A percentile compares a stretch with the other conserved stretches of the same genome.
Evolutionary conservation across 2,113 vertebrate genomes (phyloP).

Genomic region (Andinoacara biseriatus): DNA sequence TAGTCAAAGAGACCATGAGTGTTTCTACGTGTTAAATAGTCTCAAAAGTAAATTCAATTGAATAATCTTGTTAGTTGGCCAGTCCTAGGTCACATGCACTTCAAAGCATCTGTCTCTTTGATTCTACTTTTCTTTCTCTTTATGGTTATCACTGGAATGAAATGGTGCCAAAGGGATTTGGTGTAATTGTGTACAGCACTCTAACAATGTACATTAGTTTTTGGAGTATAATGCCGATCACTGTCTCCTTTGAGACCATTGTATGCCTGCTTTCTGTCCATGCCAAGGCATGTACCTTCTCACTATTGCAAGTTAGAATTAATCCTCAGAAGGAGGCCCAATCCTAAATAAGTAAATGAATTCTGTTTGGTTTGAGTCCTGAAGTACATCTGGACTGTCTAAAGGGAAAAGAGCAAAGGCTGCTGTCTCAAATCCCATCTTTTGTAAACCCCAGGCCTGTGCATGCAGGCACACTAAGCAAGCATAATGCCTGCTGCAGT

Average conservation of each 20-base stretch:
- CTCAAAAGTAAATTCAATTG: constrained; percentile 76
- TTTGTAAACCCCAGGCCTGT: constrained; percentile 20
- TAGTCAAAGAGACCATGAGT: constrained; percentile 42
- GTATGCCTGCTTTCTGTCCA: constrained; percentile 33
- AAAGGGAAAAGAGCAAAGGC: constrained; percentile 29
- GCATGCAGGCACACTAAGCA: not conserved
- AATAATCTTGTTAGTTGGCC: constrained; percentile 79
- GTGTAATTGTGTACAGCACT: constrained; percentile 32
- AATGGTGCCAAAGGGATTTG: constrained; percentile 45
- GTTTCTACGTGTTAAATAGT: constrained; percentile 53
- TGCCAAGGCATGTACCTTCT: constrained; percentile 48
- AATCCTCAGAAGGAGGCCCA: constrained; percentile 40
- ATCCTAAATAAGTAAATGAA: constrained; percentile 36
- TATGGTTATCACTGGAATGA: constrained; percentile 34
- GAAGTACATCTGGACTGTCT: constrained; percentile 45
- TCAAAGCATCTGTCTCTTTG: constrained; percentile 43
- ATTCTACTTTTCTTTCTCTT: constrained; percentile 28
- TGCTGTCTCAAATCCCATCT: constrained; percentile 30
- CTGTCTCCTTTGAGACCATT: constrained; percentile 42
- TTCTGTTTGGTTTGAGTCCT: constrained; percentile 33
- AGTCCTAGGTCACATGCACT: constrained; percentile 61
- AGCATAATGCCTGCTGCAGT: constrained; percentile 8
- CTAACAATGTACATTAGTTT: constrained; percentile 46
- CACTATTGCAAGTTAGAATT: constrained; percentile 37
- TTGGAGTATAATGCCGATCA: constrained; percentile 37